Evolutionary conservation across 1,140 invertebrate genomes (phyloP).

Genomic region (Drosophila melanogaster): DNA sequence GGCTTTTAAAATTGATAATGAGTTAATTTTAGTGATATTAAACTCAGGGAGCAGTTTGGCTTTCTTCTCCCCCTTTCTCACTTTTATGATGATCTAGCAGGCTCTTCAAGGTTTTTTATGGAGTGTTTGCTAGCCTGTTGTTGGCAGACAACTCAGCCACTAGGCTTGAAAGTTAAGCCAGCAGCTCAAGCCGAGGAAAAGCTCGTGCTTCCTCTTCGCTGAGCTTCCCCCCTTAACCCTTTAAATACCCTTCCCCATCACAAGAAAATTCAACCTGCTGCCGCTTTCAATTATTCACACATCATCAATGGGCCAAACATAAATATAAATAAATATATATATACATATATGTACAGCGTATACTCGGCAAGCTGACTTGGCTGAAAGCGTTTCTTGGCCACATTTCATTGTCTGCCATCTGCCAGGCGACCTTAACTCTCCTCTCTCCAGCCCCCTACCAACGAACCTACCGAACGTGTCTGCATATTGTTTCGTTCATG

Average conservation of each 20-base stretch:
- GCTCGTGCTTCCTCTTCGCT: constrained; percentile 13
- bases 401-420: constrained; percentile 17
- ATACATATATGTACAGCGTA: background rate
- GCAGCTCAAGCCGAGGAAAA: constrained; percentile 11
- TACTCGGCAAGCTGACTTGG: background rate
- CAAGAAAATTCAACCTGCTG: constrained; percentile 37
- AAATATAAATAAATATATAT: background rate
- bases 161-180: constrained; percentile 49
- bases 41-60: constrained; percentile 26
- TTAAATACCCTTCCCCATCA: background rate
- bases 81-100: constrained; percentile 17
- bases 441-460: background rate
- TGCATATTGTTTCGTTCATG: constrained; percentile 81
- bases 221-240: background rate
- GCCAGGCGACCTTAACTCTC: constrained; percentile 17
- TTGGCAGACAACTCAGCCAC: constrained; percentile 75
- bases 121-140: constrained; percentile 77
- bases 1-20: too few relatives aligned
- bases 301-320: constrained; percentile 51
- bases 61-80: constrained; percentile 4
- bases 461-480: constrained; percentile 17
- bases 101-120: constrained; percentile 47
- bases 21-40: constrained; percentile 11
- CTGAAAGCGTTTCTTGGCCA: constrained; percentile 2
- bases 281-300: constrained; percentile 76